Evolutionary conservation across 2,888 invertebrate species (phyloP).

Genomic region (Chrysodeixis includens): DNA sequence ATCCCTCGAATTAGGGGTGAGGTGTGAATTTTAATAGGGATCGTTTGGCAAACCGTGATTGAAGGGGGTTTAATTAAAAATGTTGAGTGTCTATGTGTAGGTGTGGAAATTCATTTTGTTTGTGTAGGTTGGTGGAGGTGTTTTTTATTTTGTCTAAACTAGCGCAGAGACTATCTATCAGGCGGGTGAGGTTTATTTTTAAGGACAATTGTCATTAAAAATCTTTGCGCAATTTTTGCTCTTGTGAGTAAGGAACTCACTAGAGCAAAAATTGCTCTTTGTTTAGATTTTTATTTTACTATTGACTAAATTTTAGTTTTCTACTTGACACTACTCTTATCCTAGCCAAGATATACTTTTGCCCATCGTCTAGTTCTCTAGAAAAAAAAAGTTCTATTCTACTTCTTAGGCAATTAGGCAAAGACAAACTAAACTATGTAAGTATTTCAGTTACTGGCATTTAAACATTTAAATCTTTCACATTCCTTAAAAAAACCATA

Average conservation of each 20-base stretch:
- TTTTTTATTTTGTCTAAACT: not conserved
- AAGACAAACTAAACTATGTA: not conserved
- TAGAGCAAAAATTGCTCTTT: too few species aligned
- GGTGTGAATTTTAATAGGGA: slow-evolving; percentile 57
- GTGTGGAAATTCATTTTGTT: not conserved
- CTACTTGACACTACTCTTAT: too few species aligned
- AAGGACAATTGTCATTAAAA: too few species aligned
- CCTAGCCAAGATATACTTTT: too few species aligned
- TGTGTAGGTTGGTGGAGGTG: too few species aligned
- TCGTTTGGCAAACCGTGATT: slow-evolving; percentile 31
- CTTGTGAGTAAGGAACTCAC: too few species aligned
- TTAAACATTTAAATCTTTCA: slow-evolving; percentile 20
- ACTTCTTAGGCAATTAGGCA: too few species aligned
- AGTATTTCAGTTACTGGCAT: slow-evolving; percentile 1
- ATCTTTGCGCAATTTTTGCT: too few species aligned
- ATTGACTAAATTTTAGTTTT: too few species aligned
- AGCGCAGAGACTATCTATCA: not conserved
- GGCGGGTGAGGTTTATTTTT: not conserved
- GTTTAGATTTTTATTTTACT: too few species aligned
- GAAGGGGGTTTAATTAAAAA: slow-evolving; percentile 44
- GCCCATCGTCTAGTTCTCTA: too few species aligned
- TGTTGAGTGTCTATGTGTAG: slow-evolving; percentile 1
- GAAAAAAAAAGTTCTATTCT: too few species aligned
- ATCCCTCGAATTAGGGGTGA: slow-evolving; percentile 45
- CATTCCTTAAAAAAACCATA: slow-evolving; percentile 22